Percentiles rank a stretch among this genome's conserved stretches.
Evolutionary conservation across 2,113 vertebrate genomes (phyloP).

Genomic region (Petaurus breviceps): DNA sequence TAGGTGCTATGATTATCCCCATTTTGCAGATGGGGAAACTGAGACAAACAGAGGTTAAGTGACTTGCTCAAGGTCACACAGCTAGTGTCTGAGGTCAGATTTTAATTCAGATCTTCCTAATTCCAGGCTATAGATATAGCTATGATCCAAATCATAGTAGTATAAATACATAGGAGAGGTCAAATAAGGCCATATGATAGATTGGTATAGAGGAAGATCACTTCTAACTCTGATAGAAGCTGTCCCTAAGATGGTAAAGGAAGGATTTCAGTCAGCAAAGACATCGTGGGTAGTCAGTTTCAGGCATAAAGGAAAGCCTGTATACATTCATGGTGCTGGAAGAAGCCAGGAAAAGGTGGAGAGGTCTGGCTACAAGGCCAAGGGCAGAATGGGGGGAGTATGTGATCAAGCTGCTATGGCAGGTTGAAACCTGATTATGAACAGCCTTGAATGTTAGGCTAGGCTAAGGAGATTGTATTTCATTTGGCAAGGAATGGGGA

Average conservation of each 20-base stretch:
- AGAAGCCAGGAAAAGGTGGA: neutral
- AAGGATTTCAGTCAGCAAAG: neutral
- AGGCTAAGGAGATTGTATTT: neutral
- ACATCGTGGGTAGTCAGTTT: neutral
- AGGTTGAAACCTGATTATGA: neutral
- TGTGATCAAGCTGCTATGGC: neutral
- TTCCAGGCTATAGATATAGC: neutral
- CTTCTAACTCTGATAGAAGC: neutral
- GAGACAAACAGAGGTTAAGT: neutral
- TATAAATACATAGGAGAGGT: neutral
- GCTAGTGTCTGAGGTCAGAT: too few relatives aligned
- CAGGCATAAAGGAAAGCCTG: neutral
- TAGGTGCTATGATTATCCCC: neutral
- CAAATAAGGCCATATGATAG: too few relatives aligned
- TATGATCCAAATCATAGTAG: neutral
- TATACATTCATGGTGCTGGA: neutral
- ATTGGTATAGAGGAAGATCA: neutral
- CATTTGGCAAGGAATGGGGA: neutral
- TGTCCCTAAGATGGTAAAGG: neutral
- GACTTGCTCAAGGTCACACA: neutral
- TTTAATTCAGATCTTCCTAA: too few relatives aligned
- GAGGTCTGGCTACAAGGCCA: neutral
- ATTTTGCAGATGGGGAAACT: neutral
- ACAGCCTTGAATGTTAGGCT: neutral
- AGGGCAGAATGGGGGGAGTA: neutral